Base-by-base conservation (phyloP, 2,888 invertebrate species). In the Trachelus iudaicus region DNA sequence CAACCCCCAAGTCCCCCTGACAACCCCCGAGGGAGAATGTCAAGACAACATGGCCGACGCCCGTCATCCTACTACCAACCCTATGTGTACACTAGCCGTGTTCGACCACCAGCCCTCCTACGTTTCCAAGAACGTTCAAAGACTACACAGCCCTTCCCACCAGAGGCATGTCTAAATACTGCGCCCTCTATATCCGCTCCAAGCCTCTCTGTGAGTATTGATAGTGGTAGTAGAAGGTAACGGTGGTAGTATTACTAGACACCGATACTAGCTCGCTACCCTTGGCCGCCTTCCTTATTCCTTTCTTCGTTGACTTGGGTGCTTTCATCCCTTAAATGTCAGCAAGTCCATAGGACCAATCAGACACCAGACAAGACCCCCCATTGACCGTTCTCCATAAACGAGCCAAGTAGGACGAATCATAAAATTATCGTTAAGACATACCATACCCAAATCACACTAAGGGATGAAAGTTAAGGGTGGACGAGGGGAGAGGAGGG, bases 21-120 rank as follows among this genome's bases (percentile, higher is more conserved):
- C 85, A 85, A 84, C 82, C 85, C 85, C 81, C 84, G 84, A 85
- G 90, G 90, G 90, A 90, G 87, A 90, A 90, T 90, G 91, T 91
- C 91, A 91, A 91, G 91, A 91, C 91, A 91, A 91, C 91, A 91
- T 91, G 91, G 91, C 91, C 90, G 91, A 91, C 91, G 90, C 89
- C 89, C 91, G 91, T 90, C 90, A 91, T 90, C 88, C 90, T 85
- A 83, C 86, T 82, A 86, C 85, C 87, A 83, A 84, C 84, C 81
- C 85, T 81, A 82, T 88, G 88, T 90, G 86, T 88, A 89, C 89
- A 89, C 88, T 88, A 85, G 87, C 85, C 87, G 83, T 77, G 85
- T 87, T 89, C 89, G 85, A 82, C 85, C 85, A 84, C 83, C 85
- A 83, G 79, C 79, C 77, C 79, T 75, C 76, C 74, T 71, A 79